Base-by-base conservation (phyloP, 2,888 invertebrate species). In the Gonocerus acuteangulatus region DNA sequence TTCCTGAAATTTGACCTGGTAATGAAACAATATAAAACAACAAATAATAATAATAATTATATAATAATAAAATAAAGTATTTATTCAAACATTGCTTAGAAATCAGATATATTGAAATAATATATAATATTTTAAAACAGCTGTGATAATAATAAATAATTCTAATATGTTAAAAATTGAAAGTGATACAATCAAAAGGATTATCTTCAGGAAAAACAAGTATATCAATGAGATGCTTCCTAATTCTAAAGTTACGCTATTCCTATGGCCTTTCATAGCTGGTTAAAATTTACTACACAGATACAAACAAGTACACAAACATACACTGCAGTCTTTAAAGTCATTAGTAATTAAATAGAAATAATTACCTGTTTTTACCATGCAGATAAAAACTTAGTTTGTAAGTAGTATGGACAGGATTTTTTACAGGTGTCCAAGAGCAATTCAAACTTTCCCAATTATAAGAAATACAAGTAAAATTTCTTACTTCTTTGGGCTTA, bases 371-470 rank as follows among this genome's bases (percentile, higher is more conserved):
- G 56, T 22, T 13, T 22, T 56, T 56, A 11, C 22, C 27, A 16
- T 18, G 21, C 9, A 62, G 47, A 36, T 34, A 34, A 49, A 60
- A 63, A 22, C 44, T 19, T 23, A 62, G 19, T 6, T 62, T 63
- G 69, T 84, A 85, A 6, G 71, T 73, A 0, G 86, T 85, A 18
- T 71, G 71, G 11, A 85, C 74, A 65, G 77, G 80, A 72, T 82
- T 75, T 22, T 77, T 69, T 1, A 82, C 82, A 48, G 78, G 76
- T 0, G 79, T 80, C 85, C 90, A 92, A 1, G 82, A 79, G 71
- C 92, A 93, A 13, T 80, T 84, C 67, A 92, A 75, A 68, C 80
- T 81, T 57, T 85, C 81, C 75, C 86, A 85, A 72, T 91, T 87
- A 66, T 80, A 76, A 11, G 88, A 85, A 51, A 83, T 74, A 71